phyloP scores from a whole-genome alignment of 53 echinoderm and acorn worm genomes.

The Hippasteria phrygiana region DNA sequence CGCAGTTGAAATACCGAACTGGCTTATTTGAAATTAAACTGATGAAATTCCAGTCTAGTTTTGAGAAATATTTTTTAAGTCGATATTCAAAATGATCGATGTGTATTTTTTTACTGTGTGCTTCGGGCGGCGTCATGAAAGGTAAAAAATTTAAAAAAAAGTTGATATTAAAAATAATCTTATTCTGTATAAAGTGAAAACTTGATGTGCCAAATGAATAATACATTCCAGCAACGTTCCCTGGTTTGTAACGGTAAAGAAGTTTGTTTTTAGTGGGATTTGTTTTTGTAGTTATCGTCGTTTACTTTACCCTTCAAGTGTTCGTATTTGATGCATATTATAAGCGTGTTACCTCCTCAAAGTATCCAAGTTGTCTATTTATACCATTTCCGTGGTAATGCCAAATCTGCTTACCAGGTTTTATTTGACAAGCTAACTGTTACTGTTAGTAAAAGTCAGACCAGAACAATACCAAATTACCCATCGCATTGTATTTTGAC shows the following conservation, averaged over 20 bases:
- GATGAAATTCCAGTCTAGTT: constrained; percentile 5
- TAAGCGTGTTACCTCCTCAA: too few species aligned
- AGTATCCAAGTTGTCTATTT: too few species aligned
- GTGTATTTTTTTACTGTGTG: constrained; percentile 66
- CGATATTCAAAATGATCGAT: constrained; percentile 16
- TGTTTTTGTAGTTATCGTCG: not conserved
- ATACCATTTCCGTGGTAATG: too few species aligned
- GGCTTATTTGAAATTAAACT: not conserved
- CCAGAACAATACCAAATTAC: too few species aligned
- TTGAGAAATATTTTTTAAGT: constrained; percentile 34
- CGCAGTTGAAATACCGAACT: too few species aligned
- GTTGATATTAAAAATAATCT: not conserved
- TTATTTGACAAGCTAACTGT: too few species aligned
- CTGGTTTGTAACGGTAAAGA: not conserved
- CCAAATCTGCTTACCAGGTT: too few species aligned
- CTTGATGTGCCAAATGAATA: not conserved
- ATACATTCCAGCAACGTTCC: constrained; percentile 32
- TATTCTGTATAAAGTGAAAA: not conserved
- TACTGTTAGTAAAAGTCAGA: too few species aligned
- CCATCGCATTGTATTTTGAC: too few species aligned
- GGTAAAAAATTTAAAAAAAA: not conserved
- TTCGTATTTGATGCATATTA: not conserved
- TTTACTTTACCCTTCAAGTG: not conserved
- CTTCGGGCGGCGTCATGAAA: constrained; percentile 14
- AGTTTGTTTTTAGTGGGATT: not conserved